Evolutionary conservation across 2,888 invertebrate species (phyloP).

Genomic region (Dolichomitus sp.): DNA sequence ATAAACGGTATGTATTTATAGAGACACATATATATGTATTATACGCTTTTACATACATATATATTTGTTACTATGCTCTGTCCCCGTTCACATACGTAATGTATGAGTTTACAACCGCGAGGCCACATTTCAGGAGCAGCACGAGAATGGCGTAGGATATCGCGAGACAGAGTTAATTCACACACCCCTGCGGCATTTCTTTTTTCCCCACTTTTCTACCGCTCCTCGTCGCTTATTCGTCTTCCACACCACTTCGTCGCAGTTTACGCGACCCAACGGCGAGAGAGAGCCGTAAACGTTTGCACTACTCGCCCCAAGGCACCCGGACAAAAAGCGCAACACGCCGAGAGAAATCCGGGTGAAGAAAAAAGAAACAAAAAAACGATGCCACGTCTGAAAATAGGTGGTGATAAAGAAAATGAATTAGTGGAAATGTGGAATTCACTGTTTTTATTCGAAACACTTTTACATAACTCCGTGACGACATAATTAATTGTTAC

Average conservation of each 20-base stretch:
- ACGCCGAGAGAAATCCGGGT: conserved; percentile 6
- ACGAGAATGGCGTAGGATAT: conserved; percentile 23
- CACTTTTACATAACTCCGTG: neutral
- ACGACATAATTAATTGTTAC: neutral
- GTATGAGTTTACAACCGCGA: conserved; percentile 23
- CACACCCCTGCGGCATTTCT: conserved; percentile 31
- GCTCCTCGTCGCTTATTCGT: conserved; percentile 2
- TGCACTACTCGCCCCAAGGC: conserved; percentile 23
- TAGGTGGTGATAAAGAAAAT: conserved; percentile 17
- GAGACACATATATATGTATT: neutral
- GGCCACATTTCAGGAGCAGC: conserved; percentile 27
- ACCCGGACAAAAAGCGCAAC: conserved; percentile 13
- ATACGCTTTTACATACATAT: conserved; percentile 12
- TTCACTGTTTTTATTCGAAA: conserved; percentile 4
- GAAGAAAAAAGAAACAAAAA: neutral
- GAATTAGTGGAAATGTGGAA: neutral
- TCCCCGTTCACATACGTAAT: conserved; percentile 29
- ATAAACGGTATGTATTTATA: neutral
- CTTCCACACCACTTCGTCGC: conserved; percentile 19
- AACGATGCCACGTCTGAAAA: neutral
- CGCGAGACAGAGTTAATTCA: conserved; percentile 44
- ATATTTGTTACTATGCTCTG: neutral
- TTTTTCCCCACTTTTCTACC: neutral
- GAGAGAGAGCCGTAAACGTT: conserved; percentile 46
- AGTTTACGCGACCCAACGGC: conserved; percentile 28